These are phyloP conservation scores for Linyphia triangularis DNA, from an alignment of 2,888 invertebrate genomes.

Conservation along the genomic window DNA sequence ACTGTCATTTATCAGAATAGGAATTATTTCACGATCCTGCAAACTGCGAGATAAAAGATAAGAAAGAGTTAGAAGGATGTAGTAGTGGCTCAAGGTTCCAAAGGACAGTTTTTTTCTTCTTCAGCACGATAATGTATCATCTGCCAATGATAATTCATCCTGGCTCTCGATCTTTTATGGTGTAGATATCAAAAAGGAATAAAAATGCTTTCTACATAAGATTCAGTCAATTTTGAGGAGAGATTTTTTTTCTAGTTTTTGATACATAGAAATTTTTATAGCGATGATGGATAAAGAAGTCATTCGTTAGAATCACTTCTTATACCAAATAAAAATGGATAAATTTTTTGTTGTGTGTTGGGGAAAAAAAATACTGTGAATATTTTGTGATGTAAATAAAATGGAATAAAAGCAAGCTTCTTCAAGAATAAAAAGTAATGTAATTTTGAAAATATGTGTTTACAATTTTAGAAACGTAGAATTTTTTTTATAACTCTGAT, in stretches of 20 bases:
- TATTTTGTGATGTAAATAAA: too few species aligned
- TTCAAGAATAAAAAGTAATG: too few species aligned
- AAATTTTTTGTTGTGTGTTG: too few species aligned
- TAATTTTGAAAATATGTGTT: too few species aligned
- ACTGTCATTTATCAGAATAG: background rate
- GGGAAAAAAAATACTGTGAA: too few species aligned
- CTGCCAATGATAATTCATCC: conserved; percentile 10
- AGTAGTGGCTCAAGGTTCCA: background rate
- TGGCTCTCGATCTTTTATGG: conserved; percentile 1
- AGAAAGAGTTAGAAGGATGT: background rate
- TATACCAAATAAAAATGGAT: too few species aligned
- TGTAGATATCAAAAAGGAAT: background rate
- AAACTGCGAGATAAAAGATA: conserved; percentile 1
- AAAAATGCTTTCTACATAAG: background rate
- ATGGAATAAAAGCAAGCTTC: too few species aligned
- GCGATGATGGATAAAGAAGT: too few species aligned
- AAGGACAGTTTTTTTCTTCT: background rate
- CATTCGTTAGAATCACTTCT: too few species aligned
- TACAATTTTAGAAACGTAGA: too few species aligned
- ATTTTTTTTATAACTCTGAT: too few species aligned
- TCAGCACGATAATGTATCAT: conserved; percentile 7
- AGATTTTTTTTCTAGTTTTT: background rate
- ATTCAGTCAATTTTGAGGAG: background rate
- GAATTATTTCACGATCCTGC: conserved; percentile 9
- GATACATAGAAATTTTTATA: too few species aligned